These are phyloP conservation scores for Hucho hucho DNA, from an alignment of 2,113 vertebrate species.

Conservation along the genomic window DNA sequence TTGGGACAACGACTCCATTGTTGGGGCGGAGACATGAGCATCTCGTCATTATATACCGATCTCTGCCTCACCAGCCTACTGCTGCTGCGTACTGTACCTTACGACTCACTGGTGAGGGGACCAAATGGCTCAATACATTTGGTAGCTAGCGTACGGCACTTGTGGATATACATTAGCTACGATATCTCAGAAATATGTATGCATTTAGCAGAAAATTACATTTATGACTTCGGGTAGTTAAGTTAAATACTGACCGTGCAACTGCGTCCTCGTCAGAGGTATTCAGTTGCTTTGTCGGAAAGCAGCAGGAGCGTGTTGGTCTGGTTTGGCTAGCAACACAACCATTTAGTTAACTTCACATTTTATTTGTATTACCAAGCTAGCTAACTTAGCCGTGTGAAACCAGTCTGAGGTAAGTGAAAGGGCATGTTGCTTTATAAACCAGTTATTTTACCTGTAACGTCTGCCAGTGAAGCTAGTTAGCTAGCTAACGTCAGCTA, in stretches of 20 bases:
- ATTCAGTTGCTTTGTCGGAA: no score
- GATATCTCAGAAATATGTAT: not conserved
- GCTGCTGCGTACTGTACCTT: not conserved
- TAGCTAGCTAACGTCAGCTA: no score
- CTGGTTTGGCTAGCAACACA: no score
- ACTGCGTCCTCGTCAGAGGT: not conserved
- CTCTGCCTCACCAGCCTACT: not conserved
- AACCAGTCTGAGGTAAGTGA: slow-evolving; percentile 1
- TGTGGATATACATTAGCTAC: not conserved
- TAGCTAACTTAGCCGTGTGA: not conserved
- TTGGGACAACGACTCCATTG: no score
- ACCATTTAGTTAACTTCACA: not conserved
- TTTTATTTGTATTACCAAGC: not conserved
- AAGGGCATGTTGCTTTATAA: not conserved
- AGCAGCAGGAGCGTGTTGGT: not conserved
- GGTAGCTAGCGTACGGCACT: not conserved
- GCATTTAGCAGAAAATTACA: not conserved
- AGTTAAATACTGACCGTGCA: not conserved
- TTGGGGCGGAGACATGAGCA: no score
- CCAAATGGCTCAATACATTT: not conserved
- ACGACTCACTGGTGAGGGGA: not conserved
- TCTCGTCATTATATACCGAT: no score
- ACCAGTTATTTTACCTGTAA: no score
- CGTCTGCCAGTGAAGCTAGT: no score
- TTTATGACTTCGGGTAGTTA: not conserved